Conservation (phyloP, 2,797 vertebrate genomes). For the Peromyscus eremicus region DNA sequence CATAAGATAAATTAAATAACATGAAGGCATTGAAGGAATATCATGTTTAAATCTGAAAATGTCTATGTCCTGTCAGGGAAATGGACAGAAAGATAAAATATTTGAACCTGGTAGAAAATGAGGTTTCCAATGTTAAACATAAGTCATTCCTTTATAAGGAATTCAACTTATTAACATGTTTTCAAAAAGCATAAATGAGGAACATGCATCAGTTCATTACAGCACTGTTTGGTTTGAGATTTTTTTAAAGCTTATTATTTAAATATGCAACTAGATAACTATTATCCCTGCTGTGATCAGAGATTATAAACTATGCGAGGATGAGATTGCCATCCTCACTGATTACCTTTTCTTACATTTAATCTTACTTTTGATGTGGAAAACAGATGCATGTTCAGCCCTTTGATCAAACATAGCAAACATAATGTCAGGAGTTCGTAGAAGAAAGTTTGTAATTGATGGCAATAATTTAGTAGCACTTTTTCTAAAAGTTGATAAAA, state of each 20-base stretch:
- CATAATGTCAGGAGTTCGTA: conserved; percentile 58
- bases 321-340: conserved; percentile 68
- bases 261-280: conserved; percentile 72
- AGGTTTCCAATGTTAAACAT: conserved; percentile 8
- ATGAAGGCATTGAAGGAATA: neutral
- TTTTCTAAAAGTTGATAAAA: conserved; percentile 63
- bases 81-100: conserved; percentile 32
- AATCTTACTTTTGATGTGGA: conserved; percentile 73
- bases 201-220: conserved; percentile 65
- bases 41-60: conserved; percentile 23
- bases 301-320: conserved; percentile 80
- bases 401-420: conserved; percentile 57
- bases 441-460: conserved; percentile 66
- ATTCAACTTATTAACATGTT: conserved; percentile 65
- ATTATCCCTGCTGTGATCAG: conserved; percentile 75
- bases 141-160: conserved; percentile 57
- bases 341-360: conserved; percentile 80
- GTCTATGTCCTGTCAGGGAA: conserved; percentile 6
- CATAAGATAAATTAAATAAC: neutral
- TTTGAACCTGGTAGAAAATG: conserved; percentile 42
- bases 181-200: conserved; percentile 64
- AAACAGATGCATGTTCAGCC: conserved; percentile 66
- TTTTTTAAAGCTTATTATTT: conserved; percentile 80
- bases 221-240: conserved; percentile 73
- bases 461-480: conserved; percentile 55